Conservation (phyloP, 2,888 invertebrate genomes). For the Diarsia brunnea region DNA sequence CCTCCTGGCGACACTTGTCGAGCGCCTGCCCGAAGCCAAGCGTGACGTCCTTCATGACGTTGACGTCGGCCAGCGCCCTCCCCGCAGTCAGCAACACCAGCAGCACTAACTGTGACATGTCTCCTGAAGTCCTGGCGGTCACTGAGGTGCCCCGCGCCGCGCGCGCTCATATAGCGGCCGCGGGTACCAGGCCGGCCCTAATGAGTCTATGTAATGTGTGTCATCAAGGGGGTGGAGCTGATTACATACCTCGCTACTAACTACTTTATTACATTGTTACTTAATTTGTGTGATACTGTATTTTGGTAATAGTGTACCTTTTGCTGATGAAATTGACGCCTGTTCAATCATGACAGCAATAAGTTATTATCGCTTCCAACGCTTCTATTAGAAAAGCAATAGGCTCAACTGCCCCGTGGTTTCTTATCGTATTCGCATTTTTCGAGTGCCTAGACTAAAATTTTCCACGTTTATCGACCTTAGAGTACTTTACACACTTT, state of each 20-base stretch:
- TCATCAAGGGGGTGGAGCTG: constrained; percentile 27
- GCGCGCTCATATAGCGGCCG: constrained; percentile 46
- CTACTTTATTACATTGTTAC: constrained; percentile 28
- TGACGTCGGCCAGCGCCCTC: constrained; percentile 67
- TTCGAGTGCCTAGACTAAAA: neutral
- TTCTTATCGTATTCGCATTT: neutral
- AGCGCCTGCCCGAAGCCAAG: constrained; percentile 87
- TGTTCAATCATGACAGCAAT: constrained; percentile 19
- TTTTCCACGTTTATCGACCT: neutral
- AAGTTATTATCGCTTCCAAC: neutral
- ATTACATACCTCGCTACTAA: constrained; percentile 12
- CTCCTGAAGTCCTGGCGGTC: neutral
- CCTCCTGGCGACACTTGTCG: constrained; percentile 84
- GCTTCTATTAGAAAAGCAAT: neutral
- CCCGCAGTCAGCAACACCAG: constrained; percentile 54
- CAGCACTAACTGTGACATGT: constrained; percentile 34
- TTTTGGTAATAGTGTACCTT: neutral
- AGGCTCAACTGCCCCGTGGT: neutral
- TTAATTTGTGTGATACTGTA: neutral
- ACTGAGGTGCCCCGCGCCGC: neutral
- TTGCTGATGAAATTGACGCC: constrained; percentile 4
- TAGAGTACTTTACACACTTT: neutral
- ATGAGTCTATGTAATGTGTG: constrained; percentile 37
- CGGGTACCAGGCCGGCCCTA: neutral
- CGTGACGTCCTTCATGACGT: constrained; percentile 86